Base-by-base conservation (phyloP, 2,888 invertebrate genomes). In the Zelleria hepariella region DNA sequence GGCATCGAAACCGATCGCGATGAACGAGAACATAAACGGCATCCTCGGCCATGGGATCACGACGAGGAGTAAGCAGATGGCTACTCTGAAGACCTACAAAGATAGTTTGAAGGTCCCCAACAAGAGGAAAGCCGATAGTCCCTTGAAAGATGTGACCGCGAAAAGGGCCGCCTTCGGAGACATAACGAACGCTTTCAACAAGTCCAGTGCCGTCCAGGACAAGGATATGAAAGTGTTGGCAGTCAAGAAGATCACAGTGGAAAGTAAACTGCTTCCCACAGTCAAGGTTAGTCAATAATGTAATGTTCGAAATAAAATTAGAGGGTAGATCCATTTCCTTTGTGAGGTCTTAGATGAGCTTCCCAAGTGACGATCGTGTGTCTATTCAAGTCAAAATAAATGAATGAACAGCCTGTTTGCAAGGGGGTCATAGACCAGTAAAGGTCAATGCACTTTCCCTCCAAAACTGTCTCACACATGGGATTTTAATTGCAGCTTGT, bases 111-210 rank as follows among this genome's bases (percentile, higher is more conserved):
- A 91, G 72, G 77, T 86, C 24, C 86, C 91, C 59, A 90, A 90
- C 58, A 96, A 96, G 78, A 90, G 96, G 72, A 96, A 96, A 90
- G 96, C 96, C 1, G 92, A 91, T 64, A 95, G 95, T 60, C 95
- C 95, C 4, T 73, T 92, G 53, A 95, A 94, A 80, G 93, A 94
- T 74, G 92, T 91, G 66, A 91, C 90, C 58, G 91, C 92, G 5
- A 96, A 96, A 78, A 89, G 97, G 69, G 94, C 95, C 51, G 97
- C 96, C 2, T 92, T 97, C 73, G 95, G 95, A 62, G 96, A 97
- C 78, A 92, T 96, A 66, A 95, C 96, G 58, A 96, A 96, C 82
- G 93, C 92, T 64, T 80, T 85, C 66, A 82, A 86, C 68, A 89
- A 89, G 67, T 75, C 85, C 53, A 72, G 70, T 58, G 80, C 73